A percentile compares a stretch with the other conserved stretches of the same genome.
Conservation (phyloP, 2,113 vertebrate species). For the Elephas maximus region DNA sequence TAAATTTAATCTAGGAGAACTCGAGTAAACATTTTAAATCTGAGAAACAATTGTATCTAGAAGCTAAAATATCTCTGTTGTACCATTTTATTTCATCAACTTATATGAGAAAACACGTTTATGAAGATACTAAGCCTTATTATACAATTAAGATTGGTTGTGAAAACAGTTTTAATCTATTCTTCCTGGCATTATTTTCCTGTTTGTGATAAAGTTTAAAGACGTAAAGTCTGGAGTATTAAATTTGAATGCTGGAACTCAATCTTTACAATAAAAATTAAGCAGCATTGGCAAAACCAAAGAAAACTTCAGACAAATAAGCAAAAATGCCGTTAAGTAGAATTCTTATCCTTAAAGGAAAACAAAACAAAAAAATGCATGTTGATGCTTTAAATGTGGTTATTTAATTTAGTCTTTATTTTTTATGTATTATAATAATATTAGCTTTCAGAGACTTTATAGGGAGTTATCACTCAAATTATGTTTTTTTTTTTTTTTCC, state of each 20-base stretch:
- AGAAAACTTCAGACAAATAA: background rate
- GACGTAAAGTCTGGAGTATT: conserved; percentile 23
- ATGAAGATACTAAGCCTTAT: conserved; percentile 43
- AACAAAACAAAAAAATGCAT: background rate
- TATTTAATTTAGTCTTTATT: background rate
- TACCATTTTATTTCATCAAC: conserved; percentile 59
- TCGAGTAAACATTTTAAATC: conserved; percentile 43
- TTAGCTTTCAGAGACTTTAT: background rate
- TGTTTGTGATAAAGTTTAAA: conserved; percentile 72
- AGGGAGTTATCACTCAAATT: background rate
- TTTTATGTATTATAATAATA: background rate
- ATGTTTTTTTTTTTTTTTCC: background rate
- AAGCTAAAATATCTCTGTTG: conserved; percentile 41
- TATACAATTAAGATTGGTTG: conserved; percentile 57
- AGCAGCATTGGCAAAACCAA: background rate
- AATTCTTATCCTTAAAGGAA: background rate
- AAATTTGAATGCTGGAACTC: conserved; percentile 53
- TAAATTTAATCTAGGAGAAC: conserved; percentile 54
- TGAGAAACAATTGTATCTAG: conserved; percentile 18
- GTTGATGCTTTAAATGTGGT: background rate
- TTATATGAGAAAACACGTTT: conserved; percentile 63
- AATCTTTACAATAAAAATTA: conserved; percentile 44
- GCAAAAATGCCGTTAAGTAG: background rate
- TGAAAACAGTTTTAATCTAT: conserved; percentile 66
- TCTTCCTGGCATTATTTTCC: conserved; percentile 63